These are phyloP conservation scores for Perithous albicinctus DNA, from an alignment of 2,888 invertebrate species.

Conservation along the genomic window DNA sequence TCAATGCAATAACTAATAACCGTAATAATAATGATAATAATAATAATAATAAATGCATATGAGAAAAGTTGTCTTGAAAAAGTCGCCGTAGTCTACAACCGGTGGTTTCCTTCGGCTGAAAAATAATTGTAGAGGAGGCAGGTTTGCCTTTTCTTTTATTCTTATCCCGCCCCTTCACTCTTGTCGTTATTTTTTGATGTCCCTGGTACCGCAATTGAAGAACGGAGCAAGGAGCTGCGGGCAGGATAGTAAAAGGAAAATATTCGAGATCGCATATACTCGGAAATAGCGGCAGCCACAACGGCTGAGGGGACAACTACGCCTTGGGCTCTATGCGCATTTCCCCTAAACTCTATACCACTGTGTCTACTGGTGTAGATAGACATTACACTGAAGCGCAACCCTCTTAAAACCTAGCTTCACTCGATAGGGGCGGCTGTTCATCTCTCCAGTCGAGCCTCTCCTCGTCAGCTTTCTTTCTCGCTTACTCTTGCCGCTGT, in stretches of 20 bases:
- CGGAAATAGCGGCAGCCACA: not conserved
- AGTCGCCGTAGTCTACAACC: not conserved
- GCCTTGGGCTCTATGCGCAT: not conserved
- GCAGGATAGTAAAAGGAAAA: not conserved
- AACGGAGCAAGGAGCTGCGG: not conserved
- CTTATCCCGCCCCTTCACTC: not conserved
- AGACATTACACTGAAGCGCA: constrained; percentile 51
- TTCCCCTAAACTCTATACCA: not conserved
- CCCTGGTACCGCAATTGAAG: not conserved
- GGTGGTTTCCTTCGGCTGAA: not conserved
- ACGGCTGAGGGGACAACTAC: not conserved
- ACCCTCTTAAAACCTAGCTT: constrained; percentile 69
- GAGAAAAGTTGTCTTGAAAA: not conserved
- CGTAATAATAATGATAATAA: constrained; percentile 11
- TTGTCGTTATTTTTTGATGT: not conserved
- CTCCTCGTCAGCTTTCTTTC: constrained; percentile 1
- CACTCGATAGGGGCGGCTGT: constrained; percentile 22
- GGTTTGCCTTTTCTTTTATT: not conserved
- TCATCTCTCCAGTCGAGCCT: constrained; percentile 13
- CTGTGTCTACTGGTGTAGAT: not conserved
- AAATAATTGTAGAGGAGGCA: constrained; percentile 5
- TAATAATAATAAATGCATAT: not conserved
- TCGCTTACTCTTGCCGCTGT: constrained; percentile 3
- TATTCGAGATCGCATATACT: not conserved
- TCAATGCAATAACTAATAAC: constrained; percentile 14